A percentile compares a stretch with the other conserved stretches of the same genome.
Conservation (phyloP, 1,140 invertebrate genomes). For the Meloidogyne exigua region DNA sequence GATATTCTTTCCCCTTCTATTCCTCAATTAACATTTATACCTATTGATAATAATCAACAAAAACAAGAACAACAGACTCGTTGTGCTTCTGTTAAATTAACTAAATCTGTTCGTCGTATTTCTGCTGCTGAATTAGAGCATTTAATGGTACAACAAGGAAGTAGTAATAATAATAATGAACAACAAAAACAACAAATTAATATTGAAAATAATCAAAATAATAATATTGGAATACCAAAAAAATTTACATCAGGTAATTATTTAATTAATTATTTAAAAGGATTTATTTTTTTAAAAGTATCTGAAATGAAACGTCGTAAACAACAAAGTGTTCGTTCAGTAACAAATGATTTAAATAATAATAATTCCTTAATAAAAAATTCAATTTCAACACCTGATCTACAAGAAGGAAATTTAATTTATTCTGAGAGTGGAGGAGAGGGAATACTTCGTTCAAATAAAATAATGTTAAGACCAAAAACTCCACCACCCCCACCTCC, state of each 20-base stretch:
- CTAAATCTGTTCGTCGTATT: slow-evolving; percentile 80
- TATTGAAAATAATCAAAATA: not conserved
- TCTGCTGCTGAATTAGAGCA: slow-evolving; percentile 84
- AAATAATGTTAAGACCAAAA: slow-evolving; percentile 49
- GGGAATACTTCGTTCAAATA: slow-evolving; percentile 17
- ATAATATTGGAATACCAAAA: slow-evolving; percentile 61
- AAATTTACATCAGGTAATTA: slow-evolving; percentile 77
- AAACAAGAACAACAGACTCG: slow-evolving; percentile 32
- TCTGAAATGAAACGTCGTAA: slow-evolving; percentile 87
- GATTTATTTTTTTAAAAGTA: slow-evolving; percentile 66
- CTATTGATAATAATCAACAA: not conserved
- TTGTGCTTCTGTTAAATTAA: slow-evolving; percentile 75
- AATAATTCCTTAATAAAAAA: slow-evolving; percentile 41
- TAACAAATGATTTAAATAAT: not conserved
- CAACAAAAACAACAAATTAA: slow-evolving; percentile 53
- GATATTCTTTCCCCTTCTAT: slow-evolving; percentile 2
- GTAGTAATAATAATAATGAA: not conserved
- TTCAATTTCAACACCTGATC: slow-evolving; percentile 55
- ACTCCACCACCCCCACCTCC: slow-evolving; percentile 54
- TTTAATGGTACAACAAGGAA: slow-evolving; percentile 77
- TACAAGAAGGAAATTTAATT: slow-evolving; percentile 16
- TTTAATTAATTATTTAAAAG: not conserved
- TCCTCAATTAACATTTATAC: slow-evolving; percentile 1
- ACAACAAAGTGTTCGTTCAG: slow-evolving; percentile 47
- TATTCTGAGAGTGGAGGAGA: not conserved